These are phyloP conservation scores for Macrophya alboannulata DNA, from an alignment of 2,888 invertebrate species.

Conservation along the genomic window DNA sequence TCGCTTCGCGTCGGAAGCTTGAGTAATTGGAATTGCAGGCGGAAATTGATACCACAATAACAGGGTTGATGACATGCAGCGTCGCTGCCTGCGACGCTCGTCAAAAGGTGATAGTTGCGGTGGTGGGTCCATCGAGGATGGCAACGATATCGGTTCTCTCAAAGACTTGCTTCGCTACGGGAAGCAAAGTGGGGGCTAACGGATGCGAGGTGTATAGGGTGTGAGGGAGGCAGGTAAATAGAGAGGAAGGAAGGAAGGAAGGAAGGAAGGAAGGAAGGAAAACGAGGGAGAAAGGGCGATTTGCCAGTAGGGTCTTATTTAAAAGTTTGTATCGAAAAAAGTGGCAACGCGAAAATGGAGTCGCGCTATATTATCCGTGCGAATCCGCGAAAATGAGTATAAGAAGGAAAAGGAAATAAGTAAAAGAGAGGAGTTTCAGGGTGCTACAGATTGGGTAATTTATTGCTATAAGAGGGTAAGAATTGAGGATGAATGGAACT, in stretches of 20 bases:
- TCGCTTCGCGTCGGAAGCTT: slow-evolving; percentile 55
- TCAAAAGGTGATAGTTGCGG: slow-evolving; percentile 19
- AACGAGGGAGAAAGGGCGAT: slow-evolving; percentile 66
- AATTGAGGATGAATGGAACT: slow-evolving; percentile 70
- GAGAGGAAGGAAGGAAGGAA: slow-evolving; percentile 21
- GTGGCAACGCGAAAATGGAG: slow-evolving; percentile 11
- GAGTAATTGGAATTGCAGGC: slow-evolving; percentile 69
- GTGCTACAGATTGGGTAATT: slow-evolving; percentile 66
- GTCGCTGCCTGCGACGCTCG: slow-evolving; percentile 43
- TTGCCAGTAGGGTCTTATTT: slow-evolving; percentile 76
- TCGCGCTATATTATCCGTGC: slow-evolving; percentile 29
- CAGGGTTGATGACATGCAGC: slow-evolving; percentile 70
- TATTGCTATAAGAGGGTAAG: slow-evolving; percentile 60
- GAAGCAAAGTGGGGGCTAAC: slow-evolving; percentile 7
- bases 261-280: slow-evolving; percentile 53
- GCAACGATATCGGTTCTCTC: slow-evolving; percentile 54
- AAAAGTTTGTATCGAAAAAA: slow-evolving; percentile 71
- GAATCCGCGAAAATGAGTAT: slow-evolving; percentile 57
- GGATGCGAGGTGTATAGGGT: slow-evolving; percentile 18
- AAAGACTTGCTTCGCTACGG: slow-evolving; percentile 42
- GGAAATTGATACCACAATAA: slow-evolving; percentile 71
- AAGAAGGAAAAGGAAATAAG: slow-evolving; percentile 56
- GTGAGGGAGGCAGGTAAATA: slow-evolving; percentile 56
- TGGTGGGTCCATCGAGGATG: slow-evolving; percentile 22
- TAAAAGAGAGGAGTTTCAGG: slow-evolving; percentile 58